Conservation (phyloP, 2,113 vertebrate genomes). For the Dissostichus mawsoni region DNA sequence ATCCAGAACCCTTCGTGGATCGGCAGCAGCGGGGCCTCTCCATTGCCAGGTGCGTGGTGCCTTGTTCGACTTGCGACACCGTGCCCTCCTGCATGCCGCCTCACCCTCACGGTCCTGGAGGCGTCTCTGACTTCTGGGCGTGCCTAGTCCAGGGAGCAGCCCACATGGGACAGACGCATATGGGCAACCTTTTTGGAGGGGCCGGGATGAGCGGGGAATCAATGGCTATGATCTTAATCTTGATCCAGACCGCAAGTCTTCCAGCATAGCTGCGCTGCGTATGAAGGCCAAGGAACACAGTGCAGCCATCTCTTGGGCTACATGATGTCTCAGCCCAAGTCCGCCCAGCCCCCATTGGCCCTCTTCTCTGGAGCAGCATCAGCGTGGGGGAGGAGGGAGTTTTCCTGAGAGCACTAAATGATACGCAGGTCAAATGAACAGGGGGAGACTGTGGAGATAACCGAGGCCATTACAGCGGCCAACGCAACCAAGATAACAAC, state of each 20-base stretch:
- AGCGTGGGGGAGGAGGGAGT: slow-evolving; percentile 58
- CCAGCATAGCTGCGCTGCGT: slow-evolving; percentile 94
- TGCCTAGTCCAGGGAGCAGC: slow-evolving; percentile 86
- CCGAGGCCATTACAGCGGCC: slow-evolving; percentile 58
- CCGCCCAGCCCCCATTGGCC: slow-evolving; percentile 39
- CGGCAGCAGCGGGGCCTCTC: slow-evolving; percentile 89
- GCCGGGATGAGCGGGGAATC: slow-evolving; percentile 89
- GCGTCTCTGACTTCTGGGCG: slow-evolving; percentile 91
- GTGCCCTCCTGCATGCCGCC: slow-evolving; percentile 96
- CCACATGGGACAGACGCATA: slow-evolving; percentile 96
- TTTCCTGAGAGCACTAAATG: slow-evolving; percentile 72
- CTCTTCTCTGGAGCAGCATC: slow-evolving; percentile 50
- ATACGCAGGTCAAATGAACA: slow-evolving; percentile 77
- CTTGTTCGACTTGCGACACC: slow-evolving; percentile 92
- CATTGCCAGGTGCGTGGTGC: slow-evolving; percentile 93
- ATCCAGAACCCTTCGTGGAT: slow-evolving; percentile 97
- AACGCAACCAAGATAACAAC: slow-evolving; percentile 63
- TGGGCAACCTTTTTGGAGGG: slow-evolving; percentile 91
- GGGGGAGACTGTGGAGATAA: slow-evolving; percentile 69
- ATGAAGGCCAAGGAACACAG: slow-evolving; percentile 99
- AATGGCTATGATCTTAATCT: slow-evolving; percentile 94
- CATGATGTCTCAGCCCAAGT: slow-evolving; percentile 84
- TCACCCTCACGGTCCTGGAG: slow-evolving; percentile 87
- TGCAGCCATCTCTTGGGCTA: slow-evolving; percentile 96
- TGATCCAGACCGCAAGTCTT: slow-evolving; percentile 96